Conservation (phyloP, 2,888 invertebrate species). For the Molanna angustata region DNA sequence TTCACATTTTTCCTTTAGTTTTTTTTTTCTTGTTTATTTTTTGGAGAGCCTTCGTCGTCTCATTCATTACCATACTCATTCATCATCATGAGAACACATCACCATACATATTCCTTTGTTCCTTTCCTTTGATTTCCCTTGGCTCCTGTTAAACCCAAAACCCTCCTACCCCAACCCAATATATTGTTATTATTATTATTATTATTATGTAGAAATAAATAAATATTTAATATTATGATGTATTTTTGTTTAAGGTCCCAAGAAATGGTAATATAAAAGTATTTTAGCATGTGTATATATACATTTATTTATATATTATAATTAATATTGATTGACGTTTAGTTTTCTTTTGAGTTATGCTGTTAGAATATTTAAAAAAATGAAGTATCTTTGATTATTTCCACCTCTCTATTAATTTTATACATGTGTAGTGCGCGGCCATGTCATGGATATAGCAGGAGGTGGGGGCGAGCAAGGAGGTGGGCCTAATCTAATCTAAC, state of each 20-base stretch:
- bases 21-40: constrained; percentile 32
- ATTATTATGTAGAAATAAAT: constrained; percentile 26
- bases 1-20: neutral
- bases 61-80: constrained; percentile 26
- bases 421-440: no score
- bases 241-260: constrained; percentile 33
- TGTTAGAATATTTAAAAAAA: no score
- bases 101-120: constrained; percentile 25
- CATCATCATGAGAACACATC: constrained; percentile 18
- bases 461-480: no score
- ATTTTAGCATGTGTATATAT: constrained; percentile 29
- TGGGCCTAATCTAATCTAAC: no score
- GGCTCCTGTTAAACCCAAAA: constrained; percentile 7
- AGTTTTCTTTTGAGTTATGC: no score
- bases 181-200: constrained; percentile 2
- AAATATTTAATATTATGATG: constrained; percentile 33
- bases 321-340: constrained; percentile 1
- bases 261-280: constrained; percentile 31
- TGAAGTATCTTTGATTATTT: no score
- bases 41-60: constrained; percentile 22
- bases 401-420: no score
- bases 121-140: constrained; percentile 15
- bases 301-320: constrained; percentile 13
- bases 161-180: constrained; percentile 11
- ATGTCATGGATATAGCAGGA: no score